phyloP scores from a whole-genome alignment of 30 jellyfish, hydroid and myxozoan species.

The Cassiopea andromeda region DNA sequence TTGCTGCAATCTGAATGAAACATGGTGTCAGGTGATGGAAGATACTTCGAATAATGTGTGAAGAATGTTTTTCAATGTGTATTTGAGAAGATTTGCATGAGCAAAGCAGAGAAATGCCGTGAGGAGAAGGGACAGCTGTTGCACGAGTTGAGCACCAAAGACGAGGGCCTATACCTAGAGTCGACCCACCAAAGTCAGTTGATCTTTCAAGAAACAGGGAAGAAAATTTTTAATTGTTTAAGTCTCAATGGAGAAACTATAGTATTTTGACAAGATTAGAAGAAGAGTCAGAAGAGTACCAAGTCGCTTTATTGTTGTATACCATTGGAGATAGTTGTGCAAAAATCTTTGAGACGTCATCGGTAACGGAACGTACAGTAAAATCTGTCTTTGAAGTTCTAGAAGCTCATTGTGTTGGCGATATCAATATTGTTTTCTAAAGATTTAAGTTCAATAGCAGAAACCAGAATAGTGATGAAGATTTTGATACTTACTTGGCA shows the following conservation, averaged over 20 bases:
- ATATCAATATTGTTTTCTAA: constrained; percentile 7
- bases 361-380: constrained; percentile 39
- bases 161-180: constrained; percentile 42
- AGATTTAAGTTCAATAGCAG: constrained; percentile 48
- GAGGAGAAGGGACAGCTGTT: not conserved
- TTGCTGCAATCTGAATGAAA: not conserved
- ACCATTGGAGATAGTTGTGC: constrained; percentile 63
- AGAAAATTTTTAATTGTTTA: constrained; percentile 40
- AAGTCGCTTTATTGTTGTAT: constrained; percentile 49
- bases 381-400: constrained; percentile 18
- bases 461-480: constrained; percentile 40
- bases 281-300: constrained; percentile 44
- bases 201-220: constrained; percentile 61
- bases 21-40: not conserved
- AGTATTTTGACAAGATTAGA: constrained; percentile 42
- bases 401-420: constrained; percentile 47
- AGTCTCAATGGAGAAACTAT: constrained; percentile 51
- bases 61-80: not conserved
- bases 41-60: not conserved
- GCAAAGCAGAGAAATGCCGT: not conserved
- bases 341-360: constrained; percentile 33
- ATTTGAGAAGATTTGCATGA: not conserved
- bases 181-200: constrained; percentile 51
- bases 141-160: constrained; percentile 15
- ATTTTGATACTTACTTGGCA: constrained; percentile 42